phyloP scores from a whole-genome alignment of 35 echinoderm and acorn worm genomes.

The Ptychodera flava region DNA sequence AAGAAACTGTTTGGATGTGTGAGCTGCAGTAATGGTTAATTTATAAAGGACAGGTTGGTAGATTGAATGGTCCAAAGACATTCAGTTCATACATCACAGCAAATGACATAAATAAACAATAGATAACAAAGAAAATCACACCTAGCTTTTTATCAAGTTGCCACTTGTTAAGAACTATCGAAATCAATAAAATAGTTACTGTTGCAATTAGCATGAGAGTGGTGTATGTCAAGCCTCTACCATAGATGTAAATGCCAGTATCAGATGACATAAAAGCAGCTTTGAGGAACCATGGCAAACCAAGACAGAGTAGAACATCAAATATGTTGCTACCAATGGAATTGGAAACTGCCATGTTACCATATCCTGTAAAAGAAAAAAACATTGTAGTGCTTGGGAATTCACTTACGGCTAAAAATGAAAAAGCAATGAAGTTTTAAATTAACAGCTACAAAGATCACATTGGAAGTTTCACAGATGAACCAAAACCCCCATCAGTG shows the following conservation, averaged over 20 bases:
- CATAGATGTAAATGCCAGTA: neutral
- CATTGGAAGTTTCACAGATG: too few species aligned
- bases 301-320: constrained; percentile 87
- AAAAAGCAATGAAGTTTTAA: too few species aligned
- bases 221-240: neutral
- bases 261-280: constrained; percentile 39
- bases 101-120: constrained; percentile 31
- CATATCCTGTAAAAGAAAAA: constrained; percentile 35
- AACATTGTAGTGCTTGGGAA: too few species aligned
- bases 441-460: too few species aligned
- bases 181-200: constrained; percentile 40
- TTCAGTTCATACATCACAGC: constrained; percentile 37
- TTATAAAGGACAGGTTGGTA: constrained; percentile 12
- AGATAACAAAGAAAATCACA: constrained; percentile 29
- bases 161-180: constrained; percentile 78
- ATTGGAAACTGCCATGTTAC: constrained; percentile 92
- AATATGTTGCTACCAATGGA: constrained; percentile 95
- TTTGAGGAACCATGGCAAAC: constrained; percentile 80
- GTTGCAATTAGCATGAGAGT: constrained; percentile 1
- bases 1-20: too few species aligned
- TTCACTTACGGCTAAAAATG: too few species aligned
- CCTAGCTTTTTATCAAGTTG: constrained; percentile 49
- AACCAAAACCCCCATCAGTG: too few species aligned
- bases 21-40: too few species aligned
- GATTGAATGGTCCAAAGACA: constrained; percentile 15